Percentiles rank a stretch among this genome's conserved stretches.
phyloP scores from a whole-genome alignment of 2,113 vertebrate species.

The Terrapene triunguis region DNA sequence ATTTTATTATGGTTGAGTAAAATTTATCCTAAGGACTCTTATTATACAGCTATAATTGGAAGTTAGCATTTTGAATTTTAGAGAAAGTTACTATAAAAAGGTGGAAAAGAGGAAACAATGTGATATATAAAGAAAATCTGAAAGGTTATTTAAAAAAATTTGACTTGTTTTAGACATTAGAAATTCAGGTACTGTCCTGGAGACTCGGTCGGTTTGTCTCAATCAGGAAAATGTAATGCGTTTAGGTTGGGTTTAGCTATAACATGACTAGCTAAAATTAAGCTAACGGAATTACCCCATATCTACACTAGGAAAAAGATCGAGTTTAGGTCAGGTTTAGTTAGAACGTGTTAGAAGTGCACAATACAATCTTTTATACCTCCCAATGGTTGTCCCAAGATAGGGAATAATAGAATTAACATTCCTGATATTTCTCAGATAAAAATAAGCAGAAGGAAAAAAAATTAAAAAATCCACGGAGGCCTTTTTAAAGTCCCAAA shows the following conservation, averaged over 20 bases:
- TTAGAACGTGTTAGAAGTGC: not conserved
- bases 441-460: not conserved
- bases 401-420: not conserved
- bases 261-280: not conserved
- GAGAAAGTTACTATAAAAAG: not conserved
- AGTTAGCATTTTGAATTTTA: conserved; percentile 23
- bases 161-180: not conserved
- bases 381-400: not conserved
- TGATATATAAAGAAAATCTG: not conserved
- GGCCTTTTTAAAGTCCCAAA: not conserved
- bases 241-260: not conserved
- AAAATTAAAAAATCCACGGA: not conserved
- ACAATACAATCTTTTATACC: not conserved
- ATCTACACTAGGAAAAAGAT: not conserved
- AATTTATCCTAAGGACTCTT: not conserved
- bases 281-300: not conserved
- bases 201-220: not conserved
- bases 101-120: not conserved
- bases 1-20: conserved; percentile 32
- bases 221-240: not conserved
- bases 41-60: conserved; percentile 26
- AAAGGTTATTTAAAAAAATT: not conserved
- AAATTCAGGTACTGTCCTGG: not conserved
- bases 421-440: not conserved
- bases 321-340: not conserved